Evolutionary conservation across 1,140 invertebrate genomes (phyloP), one percentile per base, ranked within the genome.

Genomic region (Philopotamus ludificatus): DNA sequence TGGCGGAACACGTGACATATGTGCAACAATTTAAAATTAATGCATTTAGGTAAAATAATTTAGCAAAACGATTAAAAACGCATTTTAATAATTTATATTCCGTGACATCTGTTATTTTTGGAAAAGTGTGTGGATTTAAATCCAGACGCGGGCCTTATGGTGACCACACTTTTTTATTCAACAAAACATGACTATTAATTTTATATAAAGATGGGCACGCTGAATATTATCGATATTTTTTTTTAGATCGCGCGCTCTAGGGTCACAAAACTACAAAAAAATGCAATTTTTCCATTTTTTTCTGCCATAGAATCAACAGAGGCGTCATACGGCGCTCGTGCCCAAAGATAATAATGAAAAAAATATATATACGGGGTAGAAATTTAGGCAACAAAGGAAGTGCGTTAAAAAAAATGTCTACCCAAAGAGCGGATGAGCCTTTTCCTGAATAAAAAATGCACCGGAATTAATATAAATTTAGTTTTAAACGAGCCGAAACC

Each of bases 291-390:
- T 4, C 4, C 12, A 12, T 7, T 34, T 34, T 34, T 34, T 34
- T 34, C 4, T 34, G 28, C 12, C 34, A 55, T 39, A 55, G 41
- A 55, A 26, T 20, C n/a, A n/a, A 55, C 26, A 26, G 50, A 28
- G 34, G 66, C 61, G 61, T 59, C 66, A 67, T 67, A 67, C 66
- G 66, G 66, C 61, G 61, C 61, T 42, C 66, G 66, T 63, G 60
- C 60, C 66, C 44, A 2, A 20, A 47, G 45, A 45, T 26, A 39
- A 26, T 55, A 21, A 39, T 34, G 34, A 55, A 44, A 67, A 59
- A 67, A 67, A 57, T 41, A 23, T 57, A 57, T 50, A 59, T 53
- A 23, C 26, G 60, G 45, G 28, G 21, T 26, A 62, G 44, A 58
- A 58, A 23, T 45, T 44, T 59, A 47, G 41, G 34, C 4, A 34